phyloP scores from a whole-genome alignment of 1,140 invertebrate species.

The Brachionus asplanchnoidis region DNA sequence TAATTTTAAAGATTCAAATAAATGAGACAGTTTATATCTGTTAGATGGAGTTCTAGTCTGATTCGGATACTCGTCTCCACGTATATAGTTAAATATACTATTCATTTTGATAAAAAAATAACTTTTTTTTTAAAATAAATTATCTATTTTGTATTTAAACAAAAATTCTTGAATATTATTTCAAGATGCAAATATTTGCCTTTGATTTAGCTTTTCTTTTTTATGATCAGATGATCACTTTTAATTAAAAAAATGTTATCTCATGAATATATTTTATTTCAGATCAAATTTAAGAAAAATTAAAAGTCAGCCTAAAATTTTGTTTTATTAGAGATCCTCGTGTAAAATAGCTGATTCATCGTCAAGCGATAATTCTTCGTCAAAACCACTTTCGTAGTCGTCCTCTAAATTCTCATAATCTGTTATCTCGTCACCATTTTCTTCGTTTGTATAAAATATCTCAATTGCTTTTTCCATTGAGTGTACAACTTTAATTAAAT shows the following conservation, averaged over 20 bases:
- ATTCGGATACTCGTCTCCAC: slow-evolving; percentile 21
- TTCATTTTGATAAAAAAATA: not conserved
- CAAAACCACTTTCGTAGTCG: not conserved
- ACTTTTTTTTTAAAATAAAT: not conserved
- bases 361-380: not conserved
- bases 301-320: not conserved
- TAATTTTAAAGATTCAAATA: not conserved
- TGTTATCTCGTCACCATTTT: not conserved
- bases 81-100: slow-evolving; percentile 9
- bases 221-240: slow-evolving; percentile 5
- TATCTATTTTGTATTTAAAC: not conserved
- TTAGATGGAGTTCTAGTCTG: not conserved
- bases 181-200: not conserved
- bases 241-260: slow-evolving; percentile 19
- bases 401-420: not conserved
- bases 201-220: not conserved
- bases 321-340: not conserved
- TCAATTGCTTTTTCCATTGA: slow-evolving; percentile 31
- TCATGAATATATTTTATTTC: not conserved
- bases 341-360: not conserved
- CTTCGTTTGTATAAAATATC: not conserved
- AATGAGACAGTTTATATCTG: not conserved
- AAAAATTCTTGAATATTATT: slow-evolving; percentile 26
- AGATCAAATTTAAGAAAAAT: not conserved
- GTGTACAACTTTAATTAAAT: not conserved